Base-by-base conservation (phyloP, 92 coral and sea anemone species). In the Scolanthus callimorphus region DNA sequence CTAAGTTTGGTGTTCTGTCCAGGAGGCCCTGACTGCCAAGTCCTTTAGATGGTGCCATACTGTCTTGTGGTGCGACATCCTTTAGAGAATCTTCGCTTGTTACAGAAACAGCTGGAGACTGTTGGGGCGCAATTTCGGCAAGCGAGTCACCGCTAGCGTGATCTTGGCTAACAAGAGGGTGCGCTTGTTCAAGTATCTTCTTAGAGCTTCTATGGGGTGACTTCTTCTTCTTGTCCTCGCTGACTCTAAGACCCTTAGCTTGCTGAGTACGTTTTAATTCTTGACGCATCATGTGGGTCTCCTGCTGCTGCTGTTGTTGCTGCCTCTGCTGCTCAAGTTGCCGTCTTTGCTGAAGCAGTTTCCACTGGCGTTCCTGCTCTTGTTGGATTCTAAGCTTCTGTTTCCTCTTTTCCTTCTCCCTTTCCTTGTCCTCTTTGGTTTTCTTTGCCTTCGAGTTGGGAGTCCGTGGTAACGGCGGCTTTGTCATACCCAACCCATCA, bases 301-400 rank as follows among this genome's bases (percentile, higher is more conserved):
- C 96, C 49, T 94, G 94, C 31, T 94, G 99, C 56, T 84, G 88
- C 61, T 94, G 96, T 44, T 80, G 99, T 15, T 90, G 91, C 70
- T 88, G 96, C 38, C 91, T 82, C 59, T 90, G 92, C 34, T 81
- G 89, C 57, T 94, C 99, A 17, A 89, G 83, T 15, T 91, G 96
- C 21, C 99, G 74, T 68, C 78, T 79, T 46, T 94, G 99, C 59
- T 94, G 99, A n/a, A 94, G 80, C 26, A 88, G 59, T 71, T 94
- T 94, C 99, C 99, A 94, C 56, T 94, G 95, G 0, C 97, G 71
- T 51, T 94, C 99, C 26, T 90, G 85, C 62, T 89, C 97, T 27
- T 94, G 99, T 69, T 90, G 96, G 67, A 94, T 65, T 17, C 72
- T 71, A 21, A 89, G 71, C 53, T 83, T 86, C 56, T 89, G 88